Percentiles rank a stretch among this genome's conserved stretches.
phyloP scores from a whole-genome alignment of 2,888 invertebrate genomes.

The Cybosia mesomella region DNA sequence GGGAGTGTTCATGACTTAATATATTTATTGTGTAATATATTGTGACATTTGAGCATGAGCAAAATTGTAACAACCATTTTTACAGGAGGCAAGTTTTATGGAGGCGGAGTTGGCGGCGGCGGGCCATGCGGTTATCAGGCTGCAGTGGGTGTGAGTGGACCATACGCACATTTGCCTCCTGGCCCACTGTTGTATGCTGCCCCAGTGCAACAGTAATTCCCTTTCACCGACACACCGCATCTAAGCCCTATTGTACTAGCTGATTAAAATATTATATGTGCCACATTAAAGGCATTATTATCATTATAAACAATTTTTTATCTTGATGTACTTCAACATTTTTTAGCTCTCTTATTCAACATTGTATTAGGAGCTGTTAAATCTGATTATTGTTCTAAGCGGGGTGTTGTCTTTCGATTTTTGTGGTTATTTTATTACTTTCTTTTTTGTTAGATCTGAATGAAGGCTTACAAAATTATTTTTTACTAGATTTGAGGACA shows the following conservation, averaged over 20 bases:
- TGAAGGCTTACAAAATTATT: slow-evolving; percentile 73
- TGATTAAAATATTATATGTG: slow-evolving; percentile 32
- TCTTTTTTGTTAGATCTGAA: slow-evolving; percentile 78
- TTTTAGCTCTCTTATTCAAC: slow-evolving; percentile 51
- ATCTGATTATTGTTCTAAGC: slow-evolving; percentile 52
- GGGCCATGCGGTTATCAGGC: slow-evolving; percentile 90
- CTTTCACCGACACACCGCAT: slow-evolving; percentile 39
- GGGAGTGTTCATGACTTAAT: too few species aligned
- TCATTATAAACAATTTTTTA: slow-evolving; percentile 32
- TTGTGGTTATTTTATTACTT: slow-evolving; percentile 63
- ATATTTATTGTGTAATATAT: too few species aligned
- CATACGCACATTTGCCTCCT: slow-evolving; percentile 89
- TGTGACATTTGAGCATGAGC: neutral
- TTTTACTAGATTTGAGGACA: slow-evolving; percentile 46
- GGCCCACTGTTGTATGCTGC: slow-evolving; percentile 87
- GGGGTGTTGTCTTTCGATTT: slow-evolving; percentile 61
- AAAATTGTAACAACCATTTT: neutral
- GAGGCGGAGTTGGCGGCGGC: slow-evolving; percentile 88
- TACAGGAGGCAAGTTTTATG: slow-evolving; percentile 91
- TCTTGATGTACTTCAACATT: slow-evolving; percentile 43
- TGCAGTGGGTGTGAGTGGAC: slow-evolving; percentile 87
- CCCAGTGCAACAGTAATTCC: slow-evolving; percentile 91
- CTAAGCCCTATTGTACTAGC: slow-evolving; percentile 38
- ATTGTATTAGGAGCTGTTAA: slow-evolving; percentile 63
- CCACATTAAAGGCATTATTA: slow-evolving; percentile 43